Conservation (phyloP, 2,888 invertebrate genomes). For the Rotaria macrura region DNA sequence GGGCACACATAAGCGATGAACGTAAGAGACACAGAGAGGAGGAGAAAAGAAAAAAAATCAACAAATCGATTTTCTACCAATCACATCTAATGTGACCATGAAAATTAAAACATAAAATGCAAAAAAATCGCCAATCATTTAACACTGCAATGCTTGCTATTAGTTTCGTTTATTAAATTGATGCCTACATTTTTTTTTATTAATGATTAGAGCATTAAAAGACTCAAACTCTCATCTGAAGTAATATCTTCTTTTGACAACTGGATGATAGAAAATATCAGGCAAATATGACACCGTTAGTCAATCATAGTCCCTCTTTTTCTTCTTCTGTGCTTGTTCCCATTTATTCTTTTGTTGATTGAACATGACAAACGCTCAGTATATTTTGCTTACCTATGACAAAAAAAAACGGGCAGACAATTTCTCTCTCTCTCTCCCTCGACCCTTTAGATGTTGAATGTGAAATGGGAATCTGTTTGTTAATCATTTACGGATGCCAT, state of each 20-base stretch:
- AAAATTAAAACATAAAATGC: not conserved
- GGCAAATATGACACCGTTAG: not conserved
- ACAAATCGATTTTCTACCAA: not conserved
- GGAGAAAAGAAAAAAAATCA: not conserved
- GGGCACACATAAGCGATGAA: not conserved
- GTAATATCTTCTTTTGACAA: not conserved
- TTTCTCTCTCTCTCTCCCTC: not conserved
- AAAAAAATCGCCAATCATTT: not conserved
- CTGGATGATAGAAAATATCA: not conserved
- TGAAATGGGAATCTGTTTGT: not conserved
- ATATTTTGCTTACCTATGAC: not conserved
- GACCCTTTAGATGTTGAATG: not conserved
- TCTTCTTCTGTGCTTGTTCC: not conserved
- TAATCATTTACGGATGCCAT: not conserved
- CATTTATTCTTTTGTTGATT: slow-evolving; percentile 11
- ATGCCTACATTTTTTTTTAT: not conserved
- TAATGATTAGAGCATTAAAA: not conserved
- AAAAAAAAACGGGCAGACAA: not conserved
- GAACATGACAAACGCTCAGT: not conserved
- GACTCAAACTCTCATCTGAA: not conserved
- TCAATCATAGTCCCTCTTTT: not conserved
- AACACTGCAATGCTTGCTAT: not conserved
- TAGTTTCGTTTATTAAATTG: not conserved
- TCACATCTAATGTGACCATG: not conserved
- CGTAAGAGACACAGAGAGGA: not conserved